A percentile compares a stretch with the other conserved stretches of the same genome.
These are phyloP conservation scores for Mustela nigripes DNA, from an alignment of 2,113 vertebrate genomes.

Conservation along the genomic window DNA sequence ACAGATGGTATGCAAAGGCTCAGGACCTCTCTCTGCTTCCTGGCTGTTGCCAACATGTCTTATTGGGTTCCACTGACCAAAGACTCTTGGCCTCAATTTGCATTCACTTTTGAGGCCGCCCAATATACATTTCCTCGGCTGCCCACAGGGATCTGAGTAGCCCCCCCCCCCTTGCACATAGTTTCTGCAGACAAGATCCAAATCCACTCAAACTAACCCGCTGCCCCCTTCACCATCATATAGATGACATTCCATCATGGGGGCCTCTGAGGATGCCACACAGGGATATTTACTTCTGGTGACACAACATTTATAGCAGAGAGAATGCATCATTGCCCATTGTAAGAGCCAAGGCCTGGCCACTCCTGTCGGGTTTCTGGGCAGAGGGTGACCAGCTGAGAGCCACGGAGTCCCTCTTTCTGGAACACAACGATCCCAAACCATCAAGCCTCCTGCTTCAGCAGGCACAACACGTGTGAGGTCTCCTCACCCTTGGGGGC, in stretches of 20 bases:
- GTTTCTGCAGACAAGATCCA: not conserved
- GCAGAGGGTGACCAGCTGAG: not conserved
- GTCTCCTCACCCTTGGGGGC: not conserved
- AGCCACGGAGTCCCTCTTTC: not conserved
- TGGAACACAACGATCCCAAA: not conserved
- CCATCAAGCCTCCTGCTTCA: not conserved
- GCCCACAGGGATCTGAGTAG: not conserved
- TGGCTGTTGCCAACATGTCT: not conserved
- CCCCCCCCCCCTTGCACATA: not conserved
- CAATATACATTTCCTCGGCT: not conserved
- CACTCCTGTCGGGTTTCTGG: not conserved
- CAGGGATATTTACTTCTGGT: not conserved
- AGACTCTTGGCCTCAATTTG: not conserved
- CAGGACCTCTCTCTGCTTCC: not conserved
- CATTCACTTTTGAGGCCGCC: not conserved
- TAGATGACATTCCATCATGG: not conserved
- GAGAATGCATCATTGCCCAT: not conserved
- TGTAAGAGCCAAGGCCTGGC: not conserved
- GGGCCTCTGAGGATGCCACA: not conserved
- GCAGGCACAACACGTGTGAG: not conserved
- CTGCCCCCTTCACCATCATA: not conserved
- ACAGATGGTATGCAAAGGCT: not conserved
- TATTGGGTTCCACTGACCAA: not conserved
- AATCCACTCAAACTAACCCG: not conserved
- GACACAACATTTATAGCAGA: not conserved